Evolutionary conservation across 1,140 invertebrate species (phyloP), one percentile per base, ranked within the genome.

Genomic region (Plectus sambesii): DNA sequence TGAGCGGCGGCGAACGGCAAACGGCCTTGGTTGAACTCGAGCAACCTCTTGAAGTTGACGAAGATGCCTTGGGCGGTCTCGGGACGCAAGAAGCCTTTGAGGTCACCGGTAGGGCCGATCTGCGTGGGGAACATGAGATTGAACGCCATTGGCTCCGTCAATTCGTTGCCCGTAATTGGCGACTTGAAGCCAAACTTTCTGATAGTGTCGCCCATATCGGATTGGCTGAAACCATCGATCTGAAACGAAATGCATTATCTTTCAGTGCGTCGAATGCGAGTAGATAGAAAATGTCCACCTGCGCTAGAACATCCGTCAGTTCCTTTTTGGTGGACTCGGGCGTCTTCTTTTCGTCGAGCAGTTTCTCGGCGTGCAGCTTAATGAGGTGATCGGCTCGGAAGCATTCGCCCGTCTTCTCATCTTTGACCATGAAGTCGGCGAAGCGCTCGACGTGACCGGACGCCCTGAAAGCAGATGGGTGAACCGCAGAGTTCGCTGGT

Each of bases 41-140:
- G 69, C 2, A 98, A 73, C 19, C 92, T 74, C 71, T 94, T 93
- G 66, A 98, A 99, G 71, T 99, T 99, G 0, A 98, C 92, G 75
- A 99, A 99, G 48, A 99, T 98, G 22, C 93, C 93, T 73, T 99
- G 94, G 2, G 93, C 93, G 20, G 93, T 98, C 76, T 99, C 94
- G 23, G 93, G 93, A 57, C 93, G 78, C 0, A 98, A 74, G 67
- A 27, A 62, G 8, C 56, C 54, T 15, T 47, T 45, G 15, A 43
- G 40, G 19, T 62, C 50, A 2, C 93, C 93, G 51, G 88, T 85
- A 5, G 93, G 92, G 23, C 93, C 93, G 66, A 98, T 98, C 66
- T 85, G 83, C 0, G 90, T 97, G 26, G 79, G 82, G 73, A 99
- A 98, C 93, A 98, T 98, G 2, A 98, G 76, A 74, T 98, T 99